Percentiles rank a stretch among this genome's conserved stretches.
These are phyloP conservation scores for Brachionichthys hirsutus DNA, from an alignment of 2,113 vertebrate genomes.

Conservation along the genomic window DNA sequence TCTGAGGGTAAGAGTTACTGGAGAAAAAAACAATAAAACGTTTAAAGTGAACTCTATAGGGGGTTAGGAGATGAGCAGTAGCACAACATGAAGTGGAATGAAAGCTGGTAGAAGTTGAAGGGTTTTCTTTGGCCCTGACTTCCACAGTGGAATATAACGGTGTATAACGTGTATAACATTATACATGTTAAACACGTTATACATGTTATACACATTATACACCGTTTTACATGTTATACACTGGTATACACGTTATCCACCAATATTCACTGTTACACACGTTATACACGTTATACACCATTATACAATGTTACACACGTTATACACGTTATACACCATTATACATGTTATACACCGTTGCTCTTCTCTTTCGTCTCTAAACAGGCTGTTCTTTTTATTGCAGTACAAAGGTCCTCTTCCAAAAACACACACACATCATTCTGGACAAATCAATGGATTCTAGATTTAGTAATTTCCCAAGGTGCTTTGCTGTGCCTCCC, in stretches of 20 bases:
- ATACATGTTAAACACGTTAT: too few relatives aligned
- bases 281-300: too few relatives aligned
- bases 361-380: slow-evolving; percentile 64
- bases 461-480: slow-evolving; percentile 93
- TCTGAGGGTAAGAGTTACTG: too few relatives aligned
- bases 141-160: slow-evolving; percentile 63
- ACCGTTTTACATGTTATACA: too few relatives aligned
- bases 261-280: too few relatives aligned
- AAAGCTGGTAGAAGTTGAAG: slow-evolving; percentile 54
- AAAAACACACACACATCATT: slow-evolving; percentile 48
- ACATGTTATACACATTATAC: too few relatives aligned
- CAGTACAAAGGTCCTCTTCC: slow-evolving; percentile 71
- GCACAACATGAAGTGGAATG: slow-evolving; percentile 29
- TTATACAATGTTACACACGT: too few relatives aligned
- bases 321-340: too few relatives aligned
- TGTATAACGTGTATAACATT: too few relatives aligned
- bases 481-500: slow-evolving; percentile 80
- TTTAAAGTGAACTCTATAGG: too few relatives aligned
- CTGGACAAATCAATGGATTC: slow-evolving; percentile 89
- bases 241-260: too few relatives aligned
- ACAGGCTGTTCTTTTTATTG: slow-evolving; percentile 73
- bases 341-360: slow-evolving; percentile 46
- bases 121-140: slow-evolving; percentile 73
- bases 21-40: too few relatives aligned
- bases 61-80: slow-evolving; percentile 35